phyloP scores from a whole-genome alignment of 2,797 vertebrate genomes.

The Arctocebus calabarensis region DNA sequence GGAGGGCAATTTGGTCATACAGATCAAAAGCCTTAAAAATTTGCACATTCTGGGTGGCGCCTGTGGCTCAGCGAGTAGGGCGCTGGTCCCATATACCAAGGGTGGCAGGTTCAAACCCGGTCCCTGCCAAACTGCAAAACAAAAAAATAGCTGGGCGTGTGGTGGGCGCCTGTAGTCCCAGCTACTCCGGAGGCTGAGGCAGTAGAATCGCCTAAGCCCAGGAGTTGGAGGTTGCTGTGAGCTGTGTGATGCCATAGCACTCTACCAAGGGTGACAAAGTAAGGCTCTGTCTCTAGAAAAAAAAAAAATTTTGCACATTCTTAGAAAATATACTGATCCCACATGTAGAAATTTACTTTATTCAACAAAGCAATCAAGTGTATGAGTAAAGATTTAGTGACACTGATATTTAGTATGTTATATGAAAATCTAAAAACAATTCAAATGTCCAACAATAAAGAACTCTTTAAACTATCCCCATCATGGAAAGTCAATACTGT shows the following conservation, averaged over 20 bases:
- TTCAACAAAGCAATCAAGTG: conserved; percentile 19
- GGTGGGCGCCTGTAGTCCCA: too few species aligned
- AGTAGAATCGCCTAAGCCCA: too few species aligned
- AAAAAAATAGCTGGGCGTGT: too few species aligned
- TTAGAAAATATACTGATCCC: conserved; percentile 58
- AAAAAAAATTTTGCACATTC: background rate
- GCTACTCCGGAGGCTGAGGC: too few species aligned
- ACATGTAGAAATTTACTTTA: conserved; percentile 58
- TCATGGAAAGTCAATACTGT: conserved; percentile 60
- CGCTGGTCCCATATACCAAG: too few species aligned
- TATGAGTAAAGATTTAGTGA: conserved; percentile 65
- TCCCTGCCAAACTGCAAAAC: too few species aligned
- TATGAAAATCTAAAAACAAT: conserved; percentile 70
- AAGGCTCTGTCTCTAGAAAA: too few species aligned
- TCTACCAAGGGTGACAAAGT: too few species aligned
- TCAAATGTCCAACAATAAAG: conserved; percentile 68
- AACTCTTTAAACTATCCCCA: conserved; percentile 66
- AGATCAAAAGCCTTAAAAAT: conserved; percentile 57
- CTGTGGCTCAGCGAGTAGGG: too few species aligned
- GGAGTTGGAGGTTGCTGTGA: too few species aligned
- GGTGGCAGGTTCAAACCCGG: too few species aligned
- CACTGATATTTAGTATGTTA: conserved; percentile 53
- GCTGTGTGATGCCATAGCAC: too few species aligned
- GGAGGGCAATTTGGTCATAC: background rate
- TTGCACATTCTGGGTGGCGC: background rate